phyloP scores from a whole-genome alignment of 2,888 invertebrate genomes.

The Lypha dubia region DNA sequence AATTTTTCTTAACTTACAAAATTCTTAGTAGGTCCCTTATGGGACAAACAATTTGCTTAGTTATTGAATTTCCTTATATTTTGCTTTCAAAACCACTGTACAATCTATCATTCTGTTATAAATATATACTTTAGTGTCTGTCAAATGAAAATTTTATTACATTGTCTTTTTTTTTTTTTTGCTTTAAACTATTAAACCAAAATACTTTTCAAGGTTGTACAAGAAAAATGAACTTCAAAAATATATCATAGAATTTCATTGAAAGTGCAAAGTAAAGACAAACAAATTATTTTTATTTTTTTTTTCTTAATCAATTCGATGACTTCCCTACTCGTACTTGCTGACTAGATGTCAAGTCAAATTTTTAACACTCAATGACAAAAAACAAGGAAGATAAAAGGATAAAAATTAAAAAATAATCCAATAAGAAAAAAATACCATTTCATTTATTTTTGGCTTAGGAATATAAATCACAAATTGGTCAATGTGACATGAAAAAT shows the following conservation, averaged over 20 bases:
- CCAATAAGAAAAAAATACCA: conserved; percentile 2
- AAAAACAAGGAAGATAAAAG: conserved; percentile 36
- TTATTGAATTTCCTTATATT: too few relatives aligned
- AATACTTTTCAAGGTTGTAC: background rate
- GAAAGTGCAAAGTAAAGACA: background rate
- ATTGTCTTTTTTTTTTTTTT: too few relatives aligned
- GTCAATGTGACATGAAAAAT: conserved; percentile 27
- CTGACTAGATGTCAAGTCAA: conserved; percentile 50
- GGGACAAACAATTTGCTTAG: too few relatives aligned
- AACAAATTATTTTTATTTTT: background rate
- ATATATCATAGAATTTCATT: background rate
- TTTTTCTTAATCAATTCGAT: conserved; percentile 1
- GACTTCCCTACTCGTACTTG: conserved; percentile 45
- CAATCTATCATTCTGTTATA: too few relatives aligned
- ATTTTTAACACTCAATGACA: conserved; percentile 50
- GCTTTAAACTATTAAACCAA: background rate
- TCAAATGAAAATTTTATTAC: too few relatives aligned
- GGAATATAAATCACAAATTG: conserved; percentile 37
- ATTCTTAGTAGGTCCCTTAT: too few relatives aligned
- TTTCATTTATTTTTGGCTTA: conserved; percentile 20
- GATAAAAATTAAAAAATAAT: conserved; percentile 33
- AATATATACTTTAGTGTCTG: too few relatives aligned
- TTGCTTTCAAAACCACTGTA: too few relatives aligned
- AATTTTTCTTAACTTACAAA: too few relatives aligned
- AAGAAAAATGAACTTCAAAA: background rate